Percentiles rank a stretch among this genome's conserved stretches.
These are phyloP conservation scores for Notoglanidium macrostoma DNA, from an alignment of 2,797 vertebrate genomes.

Conservation along the genomic window DNA sequence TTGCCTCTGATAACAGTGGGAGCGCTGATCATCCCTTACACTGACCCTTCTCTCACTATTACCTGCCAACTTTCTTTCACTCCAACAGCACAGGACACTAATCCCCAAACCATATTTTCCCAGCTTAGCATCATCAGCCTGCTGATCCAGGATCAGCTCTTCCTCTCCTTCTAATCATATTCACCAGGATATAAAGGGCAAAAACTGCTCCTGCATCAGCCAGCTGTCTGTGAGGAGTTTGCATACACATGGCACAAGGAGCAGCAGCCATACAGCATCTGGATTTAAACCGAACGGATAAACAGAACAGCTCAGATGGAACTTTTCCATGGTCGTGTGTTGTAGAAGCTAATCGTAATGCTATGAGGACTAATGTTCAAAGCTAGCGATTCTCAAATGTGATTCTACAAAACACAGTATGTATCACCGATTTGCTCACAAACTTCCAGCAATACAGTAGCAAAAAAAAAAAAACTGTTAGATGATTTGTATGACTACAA, in stretches of 20 bases:
- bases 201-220: slow-evolving; percentile 32
- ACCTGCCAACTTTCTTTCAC: slow-evolving; percentile 32
- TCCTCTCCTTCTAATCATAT: slow-evolving; percentile 23
- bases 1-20: slow-evolving; percentile 38
- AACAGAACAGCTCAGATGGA: not conserved
- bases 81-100: slow-evolving; percentile 22
- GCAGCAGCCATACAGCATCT: not conserved
- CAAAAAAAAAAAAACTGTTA: not conserved
- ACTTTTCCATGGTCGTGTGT: not conserved
- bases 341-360: not conserved
- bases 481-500: not conserved
- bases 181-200: slow-evolving; percentile 22
- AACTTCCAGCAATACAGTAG: not conserved
- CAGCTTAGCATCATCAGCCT: slow-evolving; percentile 25
- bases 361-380: not conserved
- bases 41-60: slow-evolving; percentile 24
- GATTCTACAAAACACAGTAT: not conserved
- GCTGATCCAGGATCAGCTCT: slow-evolving; percentile 36
- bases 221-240: not conserved
- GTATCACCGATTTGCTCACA: not conserved
- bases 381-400: not conserved
- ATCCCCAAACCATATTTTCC: slow-evolving; percentile 30
- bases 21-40: slow-evolving; percentile 22
- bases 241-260: not conserved
- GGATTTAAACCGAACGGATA: slow-evolving; percentile 2